Percentiles rank a stretch among this genome's conserved stretches.
Evolutionary conservation across 2,113 vertebrate genomes (phyloP).

Genomic region (Chamaetylas fuelleborni): DNA sequence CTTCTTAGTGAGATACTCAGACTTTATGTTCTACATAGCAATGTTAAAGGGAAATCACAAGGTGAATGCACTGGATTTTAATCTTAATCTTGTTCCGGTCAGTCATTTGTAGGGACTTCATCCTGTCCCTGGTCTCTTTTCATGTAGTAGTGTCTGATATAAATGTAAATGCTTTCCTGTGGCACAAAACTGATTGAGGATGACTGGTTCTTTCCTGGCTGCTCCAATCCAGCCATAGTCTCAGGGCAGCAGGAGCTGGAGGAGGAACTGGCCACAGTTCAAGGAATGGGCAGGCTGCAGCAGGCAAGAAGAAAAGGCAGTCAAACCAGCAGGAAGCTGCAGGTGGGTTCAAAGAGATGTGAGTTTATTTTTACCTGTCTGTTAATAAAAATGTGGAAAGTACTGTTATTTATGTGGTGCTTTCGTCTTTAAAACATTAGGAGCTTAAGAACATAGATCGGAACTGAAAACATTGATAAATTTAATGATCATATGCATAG

Average conservation of each 20-base stretch:
- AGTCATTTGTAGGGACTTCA: slow-evolving; percentile 29
- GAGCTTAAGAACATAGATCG: background rate
- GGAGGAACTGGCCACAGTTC: slow-evolving; percentile 87
- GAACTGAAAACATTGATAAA: background rate
- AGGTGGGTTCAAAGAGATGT: slow-evolving; percentile 72
- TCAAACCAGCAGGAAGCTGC: slow-evolving; percentile 73
- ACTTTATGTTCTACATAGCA: background rate
- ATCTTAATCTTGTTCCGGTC: slow-evolving; percentile 39
- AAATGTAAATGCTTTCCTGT: slow-evolving; percentile 80
- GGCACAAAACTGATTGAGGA: slow-evolving; percentile 99
- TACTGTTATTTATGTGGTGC: background rate
- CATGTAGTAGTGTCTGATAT: slow-evolving; percentile 58
- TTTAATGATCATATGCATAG: fast-evolving
- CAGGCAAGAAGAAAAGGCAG: slow-evolving; percentile 55
- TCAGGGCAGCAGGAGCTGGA: slow-evolving; percentile 93
- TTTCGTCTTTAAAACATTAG: background rate
- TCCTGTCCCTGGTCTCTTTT: slow-evolving; percentile 24
- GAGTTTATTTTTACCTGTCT: background rate
- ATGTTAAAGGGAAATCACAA: slow-evolving; percentile 51
- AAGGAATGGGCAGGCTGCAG: slow-evolving; percentile 79
- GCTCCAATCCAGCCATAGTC: slow-evolving; percentile 94
- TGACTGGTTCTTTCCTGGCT: slow-evolving; percentile 99
- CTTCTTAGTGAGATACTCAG: background rate
- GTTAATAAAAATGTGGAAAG: background rate
- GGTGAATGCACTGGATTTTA: slow-evolving; percentile 1